These are phyloP conservation scores for Drosophila hydei DNA, from an alignment of 1,140 invertebrate species.

Conservation along the genomic window DNA sequence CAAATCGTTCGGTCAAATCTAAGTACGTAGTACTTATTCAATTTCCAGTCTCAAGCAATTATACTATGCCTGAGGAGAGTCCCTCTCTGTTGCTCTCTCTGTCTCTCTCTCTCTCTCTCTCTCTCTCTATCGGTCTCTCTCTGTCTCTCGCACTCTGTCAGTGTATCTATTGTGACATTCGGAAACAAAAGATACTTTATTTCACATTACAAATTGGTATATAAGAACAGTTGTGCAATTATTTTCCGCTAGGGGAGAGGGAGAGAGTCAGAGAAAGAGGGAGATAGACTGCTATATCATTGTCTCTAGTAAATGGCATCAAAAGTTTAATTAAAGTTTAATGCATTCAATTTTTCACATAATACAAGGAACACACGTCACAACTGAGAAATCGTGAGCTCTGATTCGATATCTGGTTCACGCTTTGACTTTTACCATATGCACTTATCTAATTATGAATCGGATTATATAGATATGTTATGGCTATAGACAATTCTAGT, in stretches of 20 bases:
- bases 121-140: neutral
- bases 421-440: slow-evolving; percentile 25
- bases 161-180: slow-evolving; percentile 5
- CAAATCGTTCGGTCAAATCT: neutral
- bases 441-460: neutral
- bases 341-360: slow-evolving; percentile 17
- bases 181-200: slow-evolving; percentile 50
- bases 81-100: neutral
- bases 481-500: too few species aligned
- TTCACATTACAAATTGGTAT: slow-evolving; percentile 38
- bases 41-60: slow-evolving; percentile 11
- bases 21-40: slow-evolving; percentile 2
- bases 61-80: neutral
- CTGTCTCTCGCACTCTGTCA: neutral
- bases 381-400: slow-evolving; percentile 23
- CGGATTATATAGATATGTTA: too few species aligned
- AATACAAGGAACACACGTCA: slow-evolving; percentile 25
- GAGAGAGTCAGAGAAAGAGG: neutral
- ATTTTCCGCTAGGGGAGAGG: slow-evolving; percentile 38
- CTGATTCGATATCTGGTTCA: slow-evolving; percentile 4
- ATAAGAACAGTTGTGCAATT: slow-evolving; percentile 68
- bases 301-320: slow-evolving; percentile 30
- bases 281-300: slow-evolving; percentile 19
- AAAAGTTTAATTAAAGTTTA: slow-evolving; percentile 35
- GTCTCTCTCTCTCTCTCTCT: neutral